Conservation (phyloP, 1,140 invertebrate species). For the Gonatopus flavifemur region DNA sequence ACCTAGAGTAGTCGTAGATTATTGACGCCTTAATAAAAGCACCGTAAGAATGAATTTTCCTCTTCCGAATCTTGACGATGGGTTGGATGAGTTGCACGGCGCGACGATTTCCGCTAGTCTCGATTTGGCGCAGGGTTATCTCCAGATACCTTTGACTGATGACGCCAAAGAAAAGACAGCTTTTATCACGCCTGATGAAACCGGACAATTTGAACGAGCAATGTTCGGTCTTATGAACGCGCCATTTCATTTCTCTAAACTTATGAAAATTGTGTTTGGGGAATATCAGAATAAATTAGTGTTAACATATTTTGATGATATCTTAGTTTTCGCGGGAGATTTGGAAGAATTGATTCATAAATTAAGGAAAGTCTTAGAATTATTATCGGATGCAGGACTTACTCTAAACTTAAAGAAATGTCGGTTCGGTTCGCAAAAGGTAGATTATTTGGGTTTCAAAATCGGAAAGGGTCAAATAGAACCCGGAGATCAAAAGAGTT, state of each 20-base stretch:
- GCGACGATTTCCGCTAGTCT: not conserved
- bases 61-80: not conserved
- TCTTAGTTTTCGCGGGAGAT: not conserved
- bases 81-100: not conserved
- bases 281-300: not conserved
- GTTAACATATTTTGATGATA: not conserved
- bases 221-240: not conserved
- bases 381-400: not conserved
- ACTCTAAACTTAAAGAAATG: not conserved
- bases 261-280: not conserved
- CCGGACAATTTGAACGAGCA: not conserved
- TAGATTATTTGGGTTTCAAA: not conserved
- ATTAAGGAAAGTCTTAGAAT: not conserved
- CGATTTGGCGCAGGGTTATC: not conserved
- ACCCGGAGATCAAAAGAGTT: not conserved
- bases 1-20: constrained; percentile 27
- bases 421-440: not conserved
- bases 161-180: too few relatives aligned
- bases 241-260: too few relatives aligned
- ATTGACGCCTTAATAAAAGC: constrained; percentile 30
- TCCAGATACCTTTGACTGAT: too few relatives aligned
- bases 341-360: not conserved
- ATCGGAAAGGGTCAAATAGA: not conserved
- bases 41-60: constrained; percentile 16
- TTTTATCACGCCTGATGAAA: not conserved